A percentile compares a stretch with the other conserved stretches of the same genome.
phyloP scores from a whole-genome alignment of 2,113 vertebrate species.

The Austrofundulus limnaeus region DNA sequence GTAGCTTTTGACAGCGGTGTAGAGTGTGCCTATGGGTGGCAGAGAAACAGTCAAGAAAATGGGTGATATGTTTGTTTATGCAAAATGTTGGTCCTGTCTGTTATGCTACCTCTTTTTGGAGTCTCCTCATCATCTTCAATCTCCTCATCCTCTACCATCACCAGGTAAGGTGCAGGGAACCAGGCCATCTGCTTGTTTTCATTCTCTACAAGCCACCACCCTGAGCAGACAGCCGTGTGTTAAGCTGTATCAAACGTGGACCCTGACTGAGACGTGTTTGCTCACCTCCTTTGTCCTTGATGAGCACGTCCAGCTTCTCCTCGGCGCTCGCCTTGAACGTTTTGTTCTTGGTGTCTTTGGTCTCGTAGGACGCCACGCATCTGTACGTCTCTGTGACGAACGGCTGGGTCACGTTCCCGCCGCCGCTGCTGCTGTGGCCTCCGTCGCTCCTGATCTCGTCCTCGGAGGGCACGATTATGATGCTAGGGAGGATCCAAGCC shows the following conservation, averaged over 20 bases:
- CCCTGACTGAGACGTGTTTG: too few species aligned
- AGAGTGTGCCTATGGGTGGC: conserved; percentile 74
- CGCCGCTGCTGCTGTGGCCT: background rate
- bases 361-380: conserved; percentile 85
- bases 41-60: background rate
- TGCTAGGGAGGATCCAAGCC: conserved; percentile 59
- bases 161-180: conserved; percentile 94
- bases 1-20: conserved; percentile 75
- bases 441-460: background rate
- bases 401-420: conserved; percentile 68
- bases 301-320: conserved; percentile 85
- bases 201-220: conserved; percentile 95
- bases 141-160: conserved; percentile 59
- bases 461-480: conserved; percentile 84
- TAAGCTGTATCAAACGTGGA: background rate
- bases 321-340: conserved; percentile 76
- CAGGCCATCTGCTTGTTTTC: conserved; percentile 84
- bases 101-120: conserved; percentile 51
- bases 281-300: conserved; percentile 88
- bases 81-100: too few species aligned
- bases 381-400: conserved; percentile 81
- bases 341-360: conserved; percentile 84
- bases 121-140: conserved; percentile 37
- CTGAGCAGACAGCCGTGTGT: conserved; percentile 64
- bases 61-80: too few species aligned